Evolutionary conservation across 2,888 invertebrate genomes (phyloP).

Genomic region (Chrysotoxum bicinctum): DNA sequence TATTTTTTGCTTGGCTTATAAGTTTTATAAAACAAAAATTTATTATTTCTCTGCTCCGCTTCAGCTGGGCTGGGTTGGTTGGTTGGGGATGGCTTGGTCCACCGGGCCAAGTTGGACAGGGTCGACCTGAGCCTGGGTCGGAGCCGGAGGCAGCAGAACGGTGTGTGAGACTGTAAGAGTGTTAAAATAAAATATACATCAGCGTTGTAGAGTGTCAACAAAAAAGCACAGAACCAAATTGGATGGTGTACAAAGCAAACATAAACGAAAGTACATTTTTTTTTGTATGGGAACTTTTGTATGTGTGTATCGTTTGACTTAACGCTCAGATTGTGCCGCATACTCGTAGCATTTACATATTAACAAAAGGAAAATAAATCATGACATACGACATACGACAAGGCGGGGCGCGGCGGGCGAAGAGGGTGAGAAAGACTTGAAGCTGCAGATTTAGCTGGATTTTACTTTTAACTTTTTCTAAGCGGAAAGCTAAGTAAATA

Average conservation of each 20-base stretch:
- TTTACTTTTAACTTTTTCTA: conserved; percentile 14
- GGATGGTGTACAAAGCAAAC: conserved; percentile 30
- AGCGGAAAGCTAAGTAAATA: conserved; percentile 4
- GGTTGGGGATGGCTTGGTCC: neutral
- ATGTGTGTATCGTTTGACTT: conserved; percentile 17
- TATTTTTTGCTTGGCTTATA: conserved; percentile 26
- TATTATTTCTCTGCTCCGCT: conserved; percentile 14
- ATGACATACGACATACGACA: neutral
- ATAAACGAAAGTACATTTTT: conserved; percentile 23
- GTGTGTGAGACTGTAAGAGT: neutral
- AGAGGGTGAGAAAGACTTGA: neutral
- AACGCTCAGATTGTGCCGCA: conserved; percentile 46
- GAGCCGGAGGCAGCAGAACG: neutral
- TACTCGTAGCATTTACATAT: conserved; percentile 27
- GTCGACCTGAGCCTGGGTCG: neutral
- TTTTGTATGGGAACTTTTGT: neutral
- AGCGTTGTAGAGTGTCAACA: conserved; percentile 28
- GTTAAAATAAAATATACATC: conserved; percentile 50
- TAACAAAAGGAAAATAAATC: conserved; percentile 37
- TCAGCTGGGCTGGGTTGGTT: neutral
- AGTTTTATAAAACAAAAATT: conserved; percentile 36
- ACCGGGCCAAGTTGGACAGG: neutral
- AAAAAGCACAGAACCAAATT: conserved; percentile 31
- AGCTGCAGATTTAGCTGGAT: conserved; percentile 17
- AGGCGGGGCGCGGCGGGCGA: neutral